Conservation (phyloP, 2,888 invertebrate species). For the Campoletis raptor region DNA sequence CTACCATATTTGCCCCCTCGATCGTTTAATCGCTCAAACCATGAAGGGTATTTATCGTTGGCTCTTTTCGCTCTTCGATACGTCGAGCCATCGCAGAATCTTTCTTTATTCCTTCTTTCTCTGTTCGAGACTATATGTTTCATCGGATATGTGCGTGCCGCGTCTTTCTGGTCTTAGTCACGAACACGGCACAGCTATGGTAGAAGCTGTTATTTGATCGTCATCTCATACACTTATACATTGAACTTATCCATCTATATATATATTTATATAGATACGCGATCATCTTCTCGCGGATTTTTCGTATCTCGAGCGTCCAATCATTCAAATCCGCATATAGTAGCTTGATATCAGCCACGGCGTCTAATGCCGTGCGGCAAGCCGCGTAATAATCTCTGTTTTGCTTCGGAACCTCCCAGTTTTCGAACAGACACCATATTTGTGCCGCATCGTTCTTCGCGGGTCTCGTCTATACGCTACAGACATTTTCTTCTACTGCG, state of each 20-base stretch:
- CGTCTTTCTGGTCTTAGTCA: conserved; percentile 70
- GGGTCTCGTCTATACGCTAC: neutral
- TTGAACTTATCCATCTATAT: conserved; percentile 23
- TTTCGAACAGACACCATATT: conserved; percentile 60
- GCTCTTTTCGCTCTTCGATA: conserved; percentile 11
- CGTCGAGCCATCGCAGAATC: conserved; percentile 38
- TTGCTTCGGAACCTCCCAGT: conserved; percentile 64
- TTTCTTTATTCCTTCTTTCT: conserved; percentile 46
- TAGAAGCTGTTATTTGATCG: conserved; percentile 81
- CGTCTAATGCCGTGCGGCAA: conserved; percentile 69
- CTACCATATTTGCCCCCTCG: conserved; percentile 15
- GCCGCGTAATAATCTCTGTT: conserved; percentile 70
- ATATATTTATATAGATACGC: conserved; percentile 31
- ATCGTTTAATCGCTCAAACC: conserved; percentile 58
- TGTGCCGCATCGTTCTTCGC: conserved; percentile 9
- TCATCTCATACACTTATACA: conserved; percentile 69
- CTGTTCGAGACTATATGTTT: conserved; percentile 45
- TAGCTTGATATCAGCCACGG: conserved; percentile 59
- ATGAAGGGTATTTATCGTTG: conserved; percentile 57
- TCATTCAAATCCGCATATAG: conserved; percentile 79
- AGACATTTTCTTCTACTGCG: conserved; percentile 12
- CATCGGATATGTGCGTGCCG: conserved; percentile 76
- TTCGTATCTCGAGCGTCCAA: conserved; percentile 75
- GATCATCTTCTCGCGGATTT: conserved; percentile 53
- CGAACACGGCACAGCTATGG: conserved; percentile 72